phyloP scores from a whole-genome alignment of 2,888 invertebrate species.

The Charanyca ferruginea region DNA sequence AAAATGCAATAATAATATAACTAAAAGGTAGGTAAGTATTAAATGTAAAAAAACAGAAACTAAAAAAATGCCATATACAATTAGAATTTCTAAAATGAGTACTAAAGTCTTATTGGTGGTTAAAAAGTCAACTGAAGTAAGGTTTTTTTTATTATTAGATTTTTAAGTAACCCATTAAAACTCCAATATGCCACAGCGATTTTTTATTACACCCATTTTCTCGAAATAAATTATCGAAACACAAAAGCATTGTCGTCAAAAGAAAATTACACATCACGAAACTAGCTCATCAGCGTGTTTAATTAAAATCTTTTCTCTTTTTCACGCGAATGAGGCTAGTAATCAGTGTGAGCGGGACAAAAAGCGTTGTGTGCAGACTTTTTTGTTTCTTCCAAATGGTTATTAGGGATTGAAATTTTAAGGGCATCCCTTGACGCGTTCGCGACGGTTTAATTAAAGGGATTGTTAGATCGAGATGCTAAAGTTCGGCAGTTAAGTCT shows the following conservation, averaged over 20 bases:
- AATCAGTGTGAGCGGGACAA: slow-evolving; percentile 64
- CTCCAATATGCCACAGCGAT: slow-evolving; percentile 38
- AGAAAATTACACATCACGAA: slow-evolving; percentile 73
- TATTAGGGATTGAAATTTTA: slow-evolving; percentile 71
- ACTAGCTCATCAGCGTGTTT: slow-evolving; percentile 71
- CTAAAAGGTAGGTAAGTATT: too few species aligned
- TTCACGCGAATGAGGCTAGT: slow-evolving; percentile 61
- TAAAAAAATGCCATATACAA: background rate
- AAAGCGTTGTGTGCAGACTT: slow-evolving; percentile 62
- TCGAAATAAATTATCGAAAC: slow-evolving; percentile 61
- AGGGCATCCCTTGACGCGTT: slow-evolving; percentile 70
- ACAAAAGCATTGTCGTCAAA: slow-evolving; percentile 67
- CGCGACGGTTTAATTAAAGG: slow-evolving; percentile 73
- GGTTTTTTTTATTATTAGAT: slow-evolving; percentile 12
- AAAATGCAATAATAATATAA: too few species aligned
- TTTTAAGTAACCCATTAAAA: slow-evolving; percentile 49
- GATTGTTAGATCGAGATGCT: slow-evolving; percentile 69
- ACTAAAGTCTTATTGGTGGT: background rate
- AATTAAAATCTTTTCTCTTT: slow-evolving; percentile 72
- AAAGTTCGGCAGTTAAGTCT: slow-evolving; percentile 68
- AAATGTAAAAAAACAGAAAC: background rate
- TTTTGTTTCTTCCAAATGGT: slow-evolving; percentile 72
- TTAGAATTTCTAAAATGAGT: background rate
- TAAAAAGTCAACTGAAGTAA: background rate
- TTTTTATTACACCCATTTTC: slow-evolving; percentile 50